Percentiles rank a stretch among this genome's conserved stretches.
Evolutionary conservation across 2,888 invertebrate genomes (phyloP).

Genomic region (Nezara viridula): DNA sequence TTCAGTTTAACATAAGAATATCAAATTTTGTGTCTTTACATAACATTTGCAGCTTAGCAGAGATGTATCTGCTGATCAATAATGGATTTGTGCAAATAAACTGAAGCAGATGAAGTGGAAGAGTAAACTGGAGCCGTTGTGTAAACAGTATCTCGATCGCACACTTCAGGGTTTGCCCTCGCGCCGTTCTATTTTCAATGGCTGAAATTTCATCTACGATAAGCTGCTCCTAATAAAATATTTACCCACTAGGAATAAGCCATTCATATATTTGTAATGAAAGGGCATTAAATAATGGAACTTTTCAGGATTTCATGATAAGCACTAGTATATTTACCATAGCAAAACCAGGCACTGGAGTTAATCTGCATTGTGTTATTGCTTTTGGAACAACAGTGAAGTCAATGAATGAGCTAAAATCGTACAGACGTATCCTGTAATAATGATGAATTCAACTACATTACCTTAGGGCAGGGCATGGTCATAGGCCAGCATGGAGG

Average conservation of each 20-base stretch:
- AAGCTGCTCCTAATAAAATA: not conserved
- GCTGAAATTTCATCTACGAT: not conserved
- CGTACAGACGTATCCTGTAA: no score
- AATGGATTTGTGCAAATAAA: not conserved
- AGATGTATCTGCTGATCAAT: not conserved
- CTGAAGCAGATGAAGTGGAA: not conserved
- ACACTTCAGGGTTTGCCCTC: not conserved
- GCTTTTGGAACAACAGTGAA: no score
- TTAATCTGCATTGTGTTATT: no score
- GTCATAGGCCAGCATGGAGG: no score
- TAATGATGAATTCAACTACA: no score
- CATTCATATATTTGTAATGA: not conserved
- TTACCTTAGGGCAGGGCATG: no score
- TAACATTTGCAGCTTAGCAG: not conserved
- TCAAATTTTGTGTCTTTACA: not conserved
- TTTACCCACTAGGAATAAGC: not conserved
- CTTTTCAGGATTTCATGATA: not conserved
- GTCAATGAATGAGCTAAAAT: no score
- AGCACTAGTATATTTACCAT: no score
- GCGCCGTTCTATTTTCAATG: not conserved
- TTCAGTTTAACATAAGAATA: not conserved
- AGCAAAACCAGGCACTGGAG: not conserved
- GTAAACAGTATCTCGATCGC: slow-evolving; percentile 5
- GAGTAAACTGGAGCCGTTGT: not conserved
- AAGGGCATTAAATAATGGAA: not conserved